These are phyloP conservation scores for Tachina grossa DNA, from an alignment of 2,888 invertebrate species.

Conservation along the genomic window DNA sequence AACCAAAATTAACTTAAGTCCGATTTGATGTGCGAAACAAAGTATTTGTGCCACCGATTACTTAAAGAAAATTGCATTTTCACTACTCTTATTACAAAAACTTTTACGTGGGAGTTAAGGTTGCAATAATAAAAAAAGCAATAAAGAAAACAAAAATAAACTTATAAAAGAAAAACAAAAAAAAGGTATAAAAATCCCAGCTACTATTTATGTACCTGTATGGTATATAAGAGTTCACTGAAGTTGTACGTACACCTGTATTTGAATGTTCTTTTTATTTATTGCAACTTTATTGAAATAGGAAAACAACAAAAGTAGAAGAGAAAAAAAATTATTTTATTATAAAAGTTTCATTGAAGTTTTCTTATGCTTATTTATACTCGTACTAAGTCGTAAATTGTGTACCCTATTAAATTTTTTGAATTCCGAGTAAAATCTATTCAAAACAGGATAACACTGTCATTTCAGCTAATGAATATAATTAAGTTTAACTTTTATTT, in stretches of 20 bases:
- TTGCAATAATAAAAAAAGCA: not conserved
- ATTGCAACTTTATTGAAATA: constrained; percentile 38
- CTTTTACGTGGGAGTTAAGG: not conserved
- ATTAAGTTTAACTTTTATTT: constrained; percentile 8
- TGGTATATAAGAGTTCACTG: not conserved
- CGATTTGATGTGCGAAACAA: too few species aligned
- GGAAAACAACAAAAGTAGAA: not conserved
- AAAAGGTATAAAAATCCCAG: not conserved
- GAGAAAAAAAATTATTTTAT: not conserved
- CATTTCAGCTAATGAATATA: not conserved
- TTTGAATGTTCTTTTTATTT: constrained; percentile 37
- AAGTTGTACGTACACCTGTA: constrained; percentile 29
- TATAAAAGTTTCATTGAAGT: not conserved
- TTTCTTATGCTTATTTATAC: not conserved
- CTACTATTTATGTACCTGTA: not conserved
- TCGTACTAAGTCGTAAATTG: not conserved
- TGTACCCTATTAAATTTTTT: not conserved
- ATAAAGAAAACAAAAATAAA: not conserved
- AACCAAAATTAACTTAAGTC: too few species aligned
- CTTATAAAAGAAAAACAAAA: constrained; percentile 2
- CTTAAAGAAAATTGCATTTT: not conserved
- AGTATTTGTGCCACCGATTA: not conserved
- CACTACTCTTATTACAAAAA: not conserved
- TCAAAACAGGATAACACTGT: not conserved
- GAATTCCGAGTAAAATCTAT: not conserved